Percentiles rank a stretch among this genome's conserved stretches.
These are phyloP conservation scores for Drosophila miranda DNA, from an alignment of 1,140 invertebrate species.

Conservation along the genomic window DNA sequence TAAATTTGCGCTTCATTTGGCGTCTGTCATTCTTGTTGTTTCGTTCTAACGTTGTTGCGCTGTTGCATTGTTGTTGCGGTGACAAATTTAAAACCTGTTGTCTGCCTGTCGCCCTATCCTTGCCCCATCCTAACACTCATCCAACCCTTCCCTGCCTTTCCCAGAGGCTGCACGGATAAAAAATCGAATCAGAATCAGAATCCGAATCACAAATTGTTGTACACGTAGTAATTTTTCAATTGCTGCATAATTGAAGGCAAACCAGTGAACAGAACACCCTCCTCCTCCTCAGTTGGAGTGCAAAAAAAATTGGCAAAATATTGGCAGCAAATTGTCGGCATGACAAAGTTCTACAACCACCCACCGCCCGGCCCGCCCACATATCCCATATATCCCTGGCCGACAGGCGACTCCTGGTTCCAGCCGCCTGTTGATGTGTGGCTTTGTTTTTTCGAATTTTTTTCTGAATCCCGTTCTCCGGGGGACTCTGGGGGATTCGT, in stretches of 20 bases:
- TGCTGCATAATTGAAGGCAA: constrained; percentile 78
- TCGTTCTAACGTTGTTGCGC: constrained; percentile 18
- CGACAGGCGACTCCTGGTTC: constrained; percentile 22
- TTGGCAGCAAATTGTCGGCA: constrained; percentile 73
- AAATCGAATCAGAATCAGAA: constrained; percentile 36
- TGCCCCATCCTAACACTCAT: constrained; percentile 17
- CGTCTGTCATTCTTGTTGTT: constrained; percentile 56
- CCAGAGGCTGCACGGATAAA: not conserved
- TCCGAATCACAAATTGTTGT: constrained; percentile 56
- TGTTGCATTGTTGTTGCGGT: constrained; percentile 63
- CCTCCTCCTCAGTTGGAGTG: no score
- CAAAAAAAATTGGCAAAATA: constrained; percentile 59
- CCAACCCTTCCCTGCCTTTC: not conserved
- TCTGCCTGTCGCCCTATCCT: constrained; percentile 2
- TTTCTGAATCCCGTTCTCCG: constrained; percentile 31
- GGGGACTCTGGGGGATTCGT: constrained; percentile 33
- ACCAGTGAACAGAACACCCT: constrained; percentile 4
- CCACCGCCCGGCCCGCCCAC: not conserved
- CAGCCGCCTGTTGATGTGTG: constrained; percentile 73
- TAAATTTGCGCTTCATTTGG: constrained; percentile 80
- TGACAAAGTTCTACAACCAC: constrained; percentile 27
- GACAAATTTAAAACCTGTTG: constrained; percentile 78
- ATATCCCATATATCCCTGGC: not conserved
- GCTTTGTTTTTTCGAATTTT: constrained; percentile 46
- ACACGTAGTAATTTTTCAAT: constrained; percentile 82